Evolutionary conservation across 2,113 vertebrate genomes (phyloP), one percentile per base, ranked within the genome.

Genomic region (Plotosus lineatus): DNA sequence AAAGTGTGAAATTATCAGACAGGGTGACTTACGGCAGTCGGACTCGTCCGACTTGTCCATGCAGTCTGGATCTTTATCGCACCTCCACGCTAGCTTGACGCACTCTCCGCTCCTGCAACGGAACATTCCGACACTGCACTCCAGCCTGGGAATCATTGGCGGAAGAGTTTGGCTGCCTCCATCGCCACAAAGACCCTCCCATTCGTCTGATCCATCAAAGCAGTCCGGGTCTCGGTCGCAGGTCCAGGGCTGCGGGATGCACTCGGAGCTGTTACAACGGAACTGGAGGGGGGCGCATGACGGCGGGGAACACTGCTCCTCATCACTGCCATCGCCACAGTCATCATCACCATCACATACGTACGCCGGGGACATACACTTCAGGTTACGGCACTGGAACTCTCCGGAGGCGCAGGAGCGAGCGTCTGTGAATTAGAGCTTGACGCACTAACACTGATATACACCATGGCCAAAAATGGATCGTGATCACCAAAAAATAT

Each of bases 41-140:
- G 88, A 92, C 90, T 99, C 98, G 3, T 99, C 98, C 0, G 97
- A 97, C 85, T 96, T 96, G 94, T 99, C 98, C 91, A 98, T 98
- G 93, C 98, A 99, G 94, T 99, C 98, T 1, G 94, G 93, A 11
- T 97, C 96, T 0, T 97, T 96, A 0, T 99, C 98, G 0, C 98
- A 99, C 84, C 96, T 97, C 97, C 98, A 99, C 82, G 94, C 93
- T 75, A 94, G 91, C 77, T 94, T 94, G 82, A 99, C 91, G 85
- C 98, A 98, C 75, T 98, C 96, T 7, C 97, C 97, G 0, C 94
- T 97, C 86, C 93, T 85, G 0, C 98, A 99, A 83, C 92, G 94
- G 85, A 98, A 99, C 91, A 98, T 96, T 0, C 90, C 91, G 0
- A 90, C 82, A 0, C 92, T 91, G 14, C 98, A 99, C 83, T 93